Base-by-base conservation (phyloP, 2,888 invertebrate genomes). In the Zeuzera pyrina region DNA sequence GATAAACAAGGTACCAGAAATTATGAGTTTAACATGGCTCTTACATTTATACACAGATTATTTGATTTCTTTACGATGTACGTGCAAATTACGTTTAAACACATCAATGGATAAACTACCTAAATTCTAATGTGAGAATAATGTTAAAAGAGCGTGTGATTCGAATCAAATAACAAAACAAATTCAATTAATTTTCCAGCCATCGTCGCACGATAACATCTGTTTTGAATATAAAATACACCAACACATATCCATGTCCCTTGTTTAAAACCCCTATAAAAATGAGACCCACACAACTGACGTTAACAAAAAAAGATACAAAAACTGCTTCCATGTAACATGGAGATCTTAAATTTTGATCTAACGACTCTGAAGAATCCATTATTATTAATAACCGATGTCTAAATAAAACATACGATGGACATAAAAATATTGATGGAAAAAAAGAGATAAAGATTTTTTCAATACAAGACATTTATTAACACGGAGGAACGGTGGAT, bases 321-420 rank as follows among this genome's bases (percentile, higher is more conserved):
- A 76, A 71, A 74, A 71, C 61, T 55, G 52, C 57, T 67, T 68
- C 69, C 69, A 68, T 62, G 66, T 63, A 64, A n/a, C 47, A 37
- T 32, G 45, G 48, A 52, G 64, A 81, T 77, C 76, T 79, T 66
- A 64, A 76, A 70, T 69, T 72, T 72, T 70, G 74, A 78, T 78
- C 73, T 70, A 72, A 77, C 71, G 64, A 66, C 65, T 63, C 64
- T 57, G 63, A 60, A 72, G 70, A 62, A 71, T 65, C 66, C 76
- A 78, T 76, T 77, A 79, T 77, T 77, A 78, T 70, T 81, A 81
- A 81, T 79, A 81, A 77, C 72, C 71, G 55, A 72, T 69, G 77
- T 78, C 76, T 69, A 77, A 78, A 81, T 76, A 77, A 77, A 79
- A 77, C 69, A 65, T 67, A 70, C 62, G 61, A 57, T 47, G 53